Evolutionary conservation across 1,140 invertebrate species (phyloP).

Genomic region (Magallana angulata): DNA sequence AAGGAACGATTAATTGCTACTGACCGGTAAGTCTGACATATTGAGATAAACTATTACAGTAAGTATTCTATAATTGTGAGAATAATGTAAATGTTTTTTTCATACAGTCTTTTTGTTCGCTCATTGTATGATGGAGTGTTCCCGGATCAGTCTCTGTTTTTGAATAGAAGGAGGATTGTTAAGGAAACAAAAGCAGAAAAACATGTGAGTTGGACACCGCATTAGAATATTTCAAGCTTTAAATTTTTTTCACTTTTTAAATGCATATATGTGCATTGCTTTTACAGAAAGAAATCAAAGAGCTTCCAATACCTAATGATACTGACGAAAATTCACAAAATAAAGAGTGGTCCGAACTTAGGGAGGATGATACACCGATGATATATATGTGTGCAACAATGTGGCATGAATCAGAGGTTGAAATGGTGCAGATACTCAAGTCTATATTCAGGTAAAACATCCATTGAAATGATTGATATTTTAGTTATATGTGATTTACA

Average conservation of each 20-base stretch:
- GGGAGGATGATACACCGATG: slow-evolving; percentile 29
- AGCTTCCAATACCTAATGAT: slow-evolving; percentile 40
- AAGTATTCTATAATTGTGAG: too few relatives aligned
- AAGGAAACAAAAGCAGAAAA: slow-evolving; percentile 56
- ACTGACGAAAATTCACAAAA: slow-evolving; percentile 56
- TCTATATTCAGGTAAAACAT: slow-evolving; percentile 77
- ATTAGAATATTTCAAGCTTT: neutral
- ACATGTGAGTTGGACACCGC: neutral
- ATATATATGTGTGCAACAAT: slow-evolving; percentile 81
- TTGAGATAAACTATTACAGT: too few relatives aligned
- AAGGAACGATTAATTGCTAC: slow-evolving; percentile 96
- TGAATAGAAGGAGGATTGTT: slow-evolving; percentile 32
- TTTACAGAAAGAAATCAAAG: neutral
- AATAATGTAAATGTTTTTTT: neutral
- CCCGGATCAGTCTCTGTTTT: slow-evolving; percentile 8
- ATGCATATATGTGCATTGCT: too few relatives aligned
- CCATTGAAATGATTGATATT: neutral
- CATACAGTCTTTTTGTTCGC: neutral
- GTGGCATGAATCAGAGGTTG: slow-evolving; percentile 80
- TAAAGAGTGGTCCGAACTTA: neutral
- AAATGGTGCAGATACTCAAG: slow-evolving; percentile 80
- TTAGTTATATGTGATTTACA: neutral
- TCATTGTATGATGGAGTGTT: slow-evolving; percentile 7
- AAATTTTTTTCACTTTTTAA: too few relatives aligned
- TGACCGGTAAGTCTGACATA: slow-evolving; percentile 85